These are phyloP conservation scores for Sarcophaga subvicina DNA, from an alignment of 2,888 invertebrate species.

Conservation along the genomic window DNA sequence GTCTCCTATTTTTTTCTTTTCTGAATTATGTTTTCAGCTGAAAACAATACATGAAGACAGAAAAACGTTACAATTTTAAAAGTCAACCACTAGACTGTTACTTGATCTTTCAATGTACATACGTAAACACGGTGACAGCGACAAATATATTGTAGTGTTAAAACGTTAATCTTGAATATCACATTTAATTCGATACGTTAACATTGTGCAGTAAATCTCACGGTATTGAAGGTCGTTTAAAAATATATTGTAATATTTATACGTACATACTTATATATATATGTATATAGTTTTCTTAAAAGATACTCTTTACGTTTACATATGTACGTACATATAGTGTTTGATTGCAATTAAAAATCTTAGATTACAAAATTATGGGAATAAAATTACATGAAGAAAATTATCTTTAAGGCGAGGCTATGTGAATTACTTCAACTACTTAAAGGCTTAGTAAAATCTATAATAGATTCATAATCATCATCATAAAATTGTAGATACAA, in stretches of 20 bases:
- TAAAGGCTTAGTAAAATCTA: neutral
- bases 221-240: slow-evolving; percentile 64
- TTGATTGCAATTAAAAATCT: slow-evolving; percentile 50
- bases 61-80: slow-evolving; percentile 23
- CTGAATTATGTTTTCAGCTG: neutral
- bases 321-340: slow-evolving; percentile 7
- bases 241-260: slow-evolving; percentile 7
- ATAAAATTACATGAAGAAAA: neutral
- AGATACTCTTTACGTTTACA: slow-evolving; percentile 1
- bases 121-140: neutral
- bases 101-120: slow-evolving; percentile 48
- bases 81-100: slow-evolving; percentile 29
- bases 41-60: neutral
- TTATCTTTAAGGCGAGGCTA: slow-evolving; percentile 15
- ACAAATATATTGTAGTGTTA: neutral
- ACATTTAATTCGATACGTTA: slow-evolving; percentile 11
- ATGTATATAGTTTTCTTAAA: slow-evolving; percentile 24
- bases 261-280: neutral
- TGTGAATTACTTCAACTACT: neutral
- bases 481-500: too few relatives aligned
- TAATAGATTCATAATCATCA: neutral
- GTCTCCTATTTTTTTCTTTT: slow-evolving; percentile 6
- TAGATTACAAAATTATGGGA: slow-evolving; percentile 44
- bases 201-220: slow-evolving; percentile 52
- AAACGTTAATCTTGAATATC: slow-evolving; percentile 12